A percentile compares a stretch with the other conserved stretches of the same genome.
Evolutionary conservation across 2,888 invertebrate genomes (phyloP).

Genomic region (Ligdia adustata): DNA sequence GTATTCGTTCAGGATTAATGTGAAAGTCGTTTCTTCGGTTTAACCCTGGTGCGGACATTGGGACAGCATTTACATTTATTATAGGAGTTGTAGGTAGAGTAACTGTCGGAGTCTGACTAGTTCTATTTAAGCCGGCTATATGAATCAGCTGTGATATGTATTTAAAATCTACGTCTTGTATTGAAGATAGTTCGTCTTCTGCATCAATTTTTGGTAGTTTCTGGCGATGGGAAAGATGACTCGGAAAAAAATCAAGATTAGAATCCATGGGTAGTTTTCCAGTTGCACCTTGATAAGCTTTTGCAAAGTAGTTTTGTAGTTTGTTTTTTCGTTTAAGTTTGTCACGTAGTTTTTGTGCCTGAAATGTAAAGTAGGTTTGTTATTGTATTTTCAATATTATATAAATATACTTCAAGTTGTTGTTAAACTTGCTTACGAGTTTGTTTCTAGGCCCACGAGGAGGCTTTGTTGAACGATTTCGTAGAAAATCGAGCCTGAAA

Average conservation of each 20-base stretch:
- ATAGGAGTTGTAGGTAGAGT: slow-evolving; percentile 1
- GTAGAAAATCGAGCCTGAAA: slow-evolving; percentile 1
- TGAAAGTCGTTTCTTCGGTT: slow-evolving; percentile 41
- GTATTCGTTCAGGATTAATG: slow-evolving; percentile 14
- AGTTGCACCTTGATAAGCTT: slow-evolving; percentile 38
- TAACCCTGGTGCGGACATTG: slow-evolving; percentile 23
- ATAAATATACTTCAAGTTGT: no score
- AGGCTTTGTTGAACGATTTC: slow-evolving; percentile 5
- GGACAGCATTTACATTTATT: neutral
- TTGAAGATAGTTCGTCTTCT: slow-evolving; percentile 30
- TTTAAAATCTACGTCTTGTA: slow-evolving; percentile 63
- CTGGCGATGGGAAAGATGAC: no score
- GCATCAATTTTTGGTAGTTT: slow-evolving; percentile 7
- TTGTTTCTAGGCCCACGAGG: slow-evolving; percentile 33
- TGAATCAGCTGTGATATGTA: slow-evolving; percentile 72
- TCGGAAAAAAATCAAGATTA: no score
- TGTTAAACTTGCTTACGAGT: slow-evolving; percentile 50
- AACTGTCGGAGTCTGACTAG: slow-evolving; percentile 1
- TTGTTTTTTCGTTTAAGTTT: slow-evolving; percentile 43
- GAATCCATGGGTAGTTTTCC: no score
- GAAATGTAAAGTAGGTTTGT: slow-evolving; percentile 29
- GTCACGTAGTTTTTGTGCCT: slow-evolving; percentile 48
- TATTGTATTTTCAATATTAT: no score
- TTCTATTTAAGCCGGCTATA: slow-evolving; percentile 51
- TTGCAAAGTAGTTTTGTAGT: slow-evolving; percentile 30